These are phyloP conservation scores for Gasterosteus aculeatus DNA, from an alignment of 2,113 vertebrate genomes.

Conservation along the genomic window DNA sequence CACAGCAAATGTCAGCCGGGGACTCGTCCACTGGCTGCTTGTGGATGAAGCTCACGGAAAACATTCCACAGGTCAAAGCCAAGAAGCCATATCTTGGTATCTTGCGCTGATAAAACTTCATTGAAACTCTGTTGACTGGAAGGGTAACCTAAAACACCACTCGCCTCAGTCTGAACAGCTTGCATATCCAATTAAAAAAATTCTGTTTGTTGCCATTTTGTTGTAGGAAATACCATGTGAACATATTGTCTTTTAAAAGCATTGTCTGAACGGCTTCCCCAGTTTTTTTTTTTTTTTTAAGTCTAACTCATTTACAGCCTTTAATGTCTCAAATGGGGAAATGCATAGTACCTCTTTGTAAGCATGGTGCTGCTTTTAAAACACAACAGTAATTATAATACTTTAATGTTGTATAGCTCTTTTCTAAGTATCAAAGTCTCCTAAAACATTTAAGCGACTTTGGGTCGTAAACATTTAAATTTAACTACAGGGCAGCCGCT, in stretches of 20 bases:
- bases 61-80: conserved; percentile 17
- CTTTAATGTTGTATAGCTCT: too few species aligned
- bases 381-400: not conserved
- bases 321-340: not conserved
- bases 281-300: not conserved
- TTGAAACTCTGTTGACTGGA: not conserved
- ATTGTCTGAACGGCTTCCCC: conserved; percentile 2
- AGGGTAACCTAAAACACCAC: not conserved
- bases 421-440: too few species aligned
- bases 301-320: not conserved
- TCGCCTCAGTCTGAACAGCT: not conserved
- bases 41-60: conserved; percentile 2
- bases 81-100: conserved; percentile 31
- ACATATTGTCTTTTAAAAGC: not conserved
- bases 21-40: not conserved
- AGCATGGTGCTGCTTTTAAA: not conserved
- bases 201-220: too few species aligned
- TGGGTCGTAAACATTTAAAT: not conserved
- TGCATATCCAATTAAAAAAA: not conserved
- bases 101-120: not conserved
- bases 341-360: not conserved
- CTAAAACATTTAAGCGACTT: too few species aligned
- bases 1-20: not conserved
- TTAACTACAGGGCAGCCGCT: conserved; percentile 19
- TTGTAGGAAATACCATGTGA: conserved; percentile 1